Conservation (phyloP, 2,888 invertebrate species). For the Sympetrum striolatum region DNA sequence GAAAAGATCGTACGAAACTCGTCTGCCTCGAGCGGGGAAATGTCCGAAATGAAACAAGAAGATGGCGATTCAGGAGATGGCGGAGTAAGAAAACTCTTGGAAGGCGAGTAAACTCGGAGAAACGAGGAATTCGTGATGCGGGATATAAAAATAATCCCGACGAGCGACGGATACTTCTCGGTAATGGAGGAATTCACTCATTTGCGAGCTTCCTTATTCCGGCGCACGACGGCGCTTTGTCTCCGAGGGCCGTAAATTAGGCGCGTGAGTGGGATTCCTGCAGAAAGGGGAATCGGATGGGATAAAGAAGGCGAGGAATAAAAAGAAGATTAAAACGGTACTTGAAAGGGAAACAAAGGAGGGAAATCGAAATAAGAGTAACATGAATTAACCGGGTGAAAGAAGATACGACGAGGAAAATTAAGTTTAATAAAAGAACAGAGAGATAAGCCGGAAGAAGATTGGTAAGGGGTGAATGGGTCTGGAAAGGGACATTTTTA, state of each 20-base stretch:
- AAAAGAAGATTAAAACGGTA: neutral
- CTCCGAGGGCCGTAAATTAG: conserved; percentile 9
- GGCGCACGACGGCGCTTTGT: conserved; percentile 18
- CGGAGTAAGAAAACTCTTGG: too few species aligned
- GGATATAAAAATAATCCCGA: neutral
- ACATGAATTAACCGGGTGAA: neutral
- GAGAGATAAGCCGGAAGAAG: neutral
- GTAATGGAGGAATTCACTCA: neutral
- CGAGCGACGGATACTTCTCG: neutral
- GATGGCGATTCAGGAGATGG: too few species aligned
- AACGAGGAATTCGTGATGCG: neutral
- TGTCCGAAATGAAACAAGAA: too few species aligned
- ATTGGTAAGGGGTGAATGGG: neutral
- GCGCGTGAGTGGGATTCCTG: conserved; percentile 2
- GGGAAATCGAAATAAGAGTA: neutral
- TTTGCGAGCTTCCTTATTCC: neutral
- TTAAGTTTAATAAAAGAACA: neutral
- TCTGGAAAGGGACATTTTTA: neutral
- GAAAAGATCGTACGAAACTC: too few species aligned
- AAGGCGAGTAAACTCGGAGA: too few species aligned
- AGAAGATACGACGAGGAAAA: neutral
- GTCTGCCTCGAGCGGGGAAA: too few species aligned
- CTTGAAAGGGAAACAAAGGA: neutral
- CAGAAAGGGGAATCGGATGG: neutral
- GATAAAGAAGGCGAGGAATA: neutral